Base-by-base conservation (phyloP, 2,797 vertebrate genomes). In the Rhinatrema bivittatum region DNA sequence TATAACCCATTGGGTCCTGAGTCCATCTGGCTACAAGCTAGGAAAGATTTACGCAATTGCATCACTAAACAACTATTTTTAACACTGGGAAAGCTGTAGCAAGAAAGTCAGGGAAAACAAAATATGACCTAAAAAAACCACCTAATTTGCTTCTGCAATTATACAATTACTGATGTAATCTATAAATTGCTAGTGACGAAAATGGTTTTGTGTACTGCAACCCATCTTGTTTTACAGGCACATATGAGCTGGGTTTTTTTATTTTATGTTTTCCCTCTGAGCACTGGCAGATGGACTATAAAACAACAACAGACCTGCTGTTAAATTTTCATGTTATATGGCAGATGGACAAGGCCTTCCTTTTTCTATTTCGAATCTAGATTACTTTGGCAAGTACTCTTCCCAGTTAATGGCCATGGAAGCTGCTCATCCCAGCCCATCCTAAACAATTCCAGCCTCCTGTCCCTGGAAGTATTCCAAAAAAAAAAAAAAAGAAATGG, bases 231-330 rank as follows among this genome's bases (percentile, higher is more conserved):
- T 29, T 23, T 37, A 42, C 25, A 43, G 42, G 43, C 50, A 43
- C 49, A 55, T 68, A n/a, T n/a, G n/a, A n/a, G n/a, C 38, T 36
- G 59, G 60, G 32, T 16, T 19, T 43, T 38, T 41, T 22, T 45
- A 47, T 46, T 50, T 14, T 44, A 9, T 27, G 34, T 50, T 65
- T 49, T 13, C 32, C 44, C 16, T 58, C 42, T 24, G 51, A 67
- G 31, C 36, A 32, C 5, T 47, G 16, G 27, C 54, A 70, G 60
- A 63, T 46, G 45, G 54, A 27, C 29, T 36, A 39, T 55, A n/a
- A n/a, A n/a, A 44, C 20, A 55, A 55, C 39, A 62, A 53, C 29
- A 65, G 42, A 23, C n/a, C 36, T 46, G 29, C 38, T 63, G 65
- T 31, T 57, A 66, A 62, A 54, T 46, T 22, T 5, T 11, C 42